Conservation (phyloP, 2,113 vertebrate species). For the Clinocottus analis region DNA sequence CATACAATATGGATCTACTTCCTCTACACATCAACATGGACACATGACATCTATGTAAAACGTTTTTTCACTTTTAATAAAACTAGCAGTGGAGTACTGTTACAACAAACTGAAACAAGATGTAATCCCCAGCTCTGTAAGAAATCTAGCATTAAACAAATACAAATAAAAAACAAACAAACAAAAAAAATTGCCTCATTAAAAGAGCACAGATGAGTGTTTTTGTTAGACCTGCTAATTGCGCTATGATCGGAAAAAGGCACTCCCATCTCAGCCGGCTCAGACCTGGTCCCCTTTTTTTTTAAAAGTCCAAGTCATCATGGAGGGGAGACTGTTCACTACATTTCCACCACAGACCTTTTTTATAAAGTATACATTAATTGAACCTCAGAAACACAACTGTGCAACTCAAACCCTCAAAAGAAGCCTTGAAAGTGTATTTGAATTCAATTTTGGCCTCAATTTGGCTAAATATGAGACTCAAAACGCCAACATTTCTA, state of each 20-base stretch:
- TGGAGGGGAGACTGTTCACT: constrained; percentile 67
- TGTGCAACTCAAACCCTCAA: constrained; percentile 23
- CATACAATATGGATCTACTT: constrained; percentile 85
- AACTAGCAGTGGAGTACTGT: constrained; percentile 84
- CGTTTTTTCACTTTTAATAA: constrained; percentile 81
- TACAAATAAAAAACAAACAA: constrained; percentile 52
- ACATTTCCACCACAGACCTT: constrained; percentile 44
- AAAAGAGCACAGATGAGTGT: constrained; percentile 66
- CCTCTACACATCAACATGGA: constrained; percentile 89
- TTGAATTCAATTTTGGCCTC: constrained; percentile 38
- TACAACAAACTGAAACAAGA: constrained; percentile 79
- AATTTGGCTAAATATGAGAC: constrained; percentile 50
- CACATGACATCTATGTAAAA: constrained; percentile 89
- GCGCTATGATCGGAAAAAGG: constrained; percentile 77
- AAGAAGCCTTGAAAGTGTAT: constrained; percentile 35
- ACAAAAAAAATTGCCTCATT: constrained; percentile 51
- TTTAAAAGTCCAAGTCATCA: constrained; percentile 58
- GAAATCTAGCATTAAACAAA: constrained; percentile 81
- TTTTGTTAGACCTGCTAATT: constrained; percentile 78
- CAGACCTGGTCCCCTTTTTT: constrained; percentile 57
- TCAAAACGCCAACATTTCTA: constrained; percentile 8
- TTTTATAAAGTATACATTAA: constrained; percentile 32
- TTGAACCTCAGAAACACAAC: constrained; percentile 33
- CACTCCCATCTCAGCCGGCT: constrained; percentile 81
- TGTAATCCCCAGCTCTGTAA: constrained; percentile 75